Evolutionary conservation across 2,113 vertebrate genomes (phyloP), one percentile per base, ranked within the genome.

Genomic region (Notarius quadriscutis): DNA sequence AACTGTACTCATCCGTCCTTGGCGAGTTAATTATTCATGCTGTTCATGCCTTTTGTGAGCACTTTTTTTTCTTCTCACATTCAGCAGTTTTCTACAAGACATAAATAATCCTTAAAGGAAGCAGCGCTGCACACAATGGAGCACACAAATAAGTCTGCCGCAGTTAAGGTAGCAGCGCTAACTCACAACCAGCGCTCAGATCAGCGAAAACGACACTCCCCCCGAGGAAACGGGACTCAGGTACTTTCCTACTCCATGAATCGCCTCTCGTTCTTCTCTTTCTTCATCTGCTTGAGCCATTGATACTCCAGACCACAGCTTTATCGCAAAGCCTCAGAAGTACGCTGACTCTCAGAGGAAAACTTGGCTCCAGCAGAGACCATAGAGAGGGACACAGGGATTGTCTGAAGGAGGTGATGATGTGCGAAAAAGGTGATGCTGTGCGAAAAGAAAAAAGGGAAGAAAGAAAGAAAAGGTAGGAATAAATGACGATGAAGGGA

Each of bases 131-230:
- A 60, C 57, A 84, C 20, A 78, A 84, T 48, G 67, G 67, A 74
- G 27, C 62, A 84, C 30, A 85, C 89, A 20, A 51, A 58, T 34
- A 10, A 83, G 22, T 9, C 69, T 78, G 80, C 74, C 62, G 34
- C 65, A 4, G 58, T 51, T 53, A 17, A 77, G 62, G n/a, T 72
- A n/a, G 58, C 91, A 85, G 91, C 88, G 92, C 91, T 93, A 93
- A 91, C 91, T 93, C 91, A 85, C 89, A 89, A 89, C 84, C 90
- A 90, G 88, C 91, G 89, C 91, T 91, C 90, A 90, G 91, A 92
- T 91, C 92, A 93, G 92, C n/a, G 4, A 48, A 34, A 80, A 77
- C n/a, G 48, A 77, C 74, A 51, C 74, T 53, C 48, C 48, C 14
- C 53, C 7, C 92, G 91, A 93, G 89, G 90, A 91, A 88, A 89